Base-by-base conservation (phyloP, 2,797 vertebrate genomes). In the Euphonia xanthogaster region DNA sequence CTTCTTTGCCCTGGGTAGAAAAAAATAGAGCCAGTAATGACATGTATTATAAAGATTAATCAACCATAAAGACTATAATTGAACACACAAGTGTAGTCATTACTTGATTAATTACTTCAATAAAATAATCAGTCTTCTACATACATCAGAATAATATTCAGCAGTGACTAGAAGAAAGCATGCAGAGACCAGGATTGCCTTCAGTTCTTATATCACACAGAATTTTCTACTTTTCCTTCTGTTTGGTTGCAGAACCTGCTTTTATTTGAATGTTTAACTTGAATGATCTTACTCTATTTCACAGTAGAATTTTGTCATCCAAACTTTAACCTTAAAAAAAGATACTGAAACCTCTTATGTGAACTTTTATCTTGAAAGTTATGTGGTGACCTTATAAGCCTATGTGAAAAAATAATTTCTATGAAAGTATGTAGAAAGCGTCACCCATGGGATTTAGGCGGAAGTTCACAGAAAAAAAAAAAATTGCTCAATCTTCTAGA, bases 21-120 rank as follows among this genome's bases (percentile, higher is more conserved):
- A 79, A 92, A 96, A 96, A 94, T 50, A 89, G 75, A 97, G 77
- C 79, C 82, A 81, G 90, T 95, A 97, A 97, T 95, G 93, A 84
- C 94, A 94, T 96, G 95, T 97, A 97, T 98, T 97, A 97, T 96
- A 97, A 98, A 97, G 97, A 97, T 97, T 96, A 98, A 98, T 97
- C 98, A 98, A 97, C 95, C 97, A 95, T 97, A 97, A 98, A 96
- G 77, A 93, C 93, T 97, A 58, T 98, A 98, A 98, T 98, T 98
- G 97, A 98, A 98, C 96, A 97, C 96, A 97, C 94, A 97, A 98
- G 97, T 95, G 81, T 97, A 98, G 97, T 97, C 98, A 98, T 98
- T 98, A 96, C 95, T 97, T 98, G 98, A 98, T 98, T 98, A 98
- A 98, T 98, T 98, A 95, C 96, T 97, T 97, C 93, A 96, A 91